A percentile compares a stretch with the other conserved stretches of the same genome.
Evolutionary conservation across 2,888 invertebrate genomes (phyloP).

Genomic region (Lacanobia oleracea): DNA sequence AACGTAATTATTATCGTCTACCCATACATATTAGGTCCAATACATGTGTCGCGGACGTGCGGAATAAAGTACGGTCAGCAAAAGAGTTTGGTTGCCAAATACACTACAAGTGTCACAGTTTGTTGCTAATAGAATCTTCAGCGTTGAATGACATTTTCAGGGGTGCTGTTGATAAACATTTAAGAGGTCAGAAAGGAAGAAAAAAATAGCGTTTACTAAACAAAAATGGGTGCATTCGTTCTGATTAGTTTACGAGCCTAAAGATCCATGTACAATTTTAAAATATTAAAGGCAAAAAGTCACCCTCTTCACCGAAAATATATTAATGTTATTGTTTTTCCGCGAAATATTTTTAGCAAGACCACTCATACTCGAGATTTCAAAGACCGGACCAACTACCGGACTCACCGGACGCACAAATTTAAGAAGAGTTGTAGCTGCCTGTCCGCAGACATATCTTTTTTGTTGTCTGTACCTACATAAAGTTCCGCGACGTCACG

Average conservation of each 20-base stretch:
- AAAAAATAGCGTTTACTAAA: neutral
- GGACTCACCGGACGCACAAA: neutral
- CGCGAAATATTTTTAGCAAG: neutral
- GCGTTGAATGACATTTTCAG: neutral
- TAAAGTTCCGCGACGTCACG: constrained; percentile 62
- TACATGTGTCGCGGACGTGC: constrained; percentile 56
- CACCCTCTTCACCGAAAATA: neutral
- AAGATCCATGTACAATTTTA: neutral
- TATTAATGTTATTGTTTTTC: neutral
- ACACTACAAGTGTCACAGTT: neutral
- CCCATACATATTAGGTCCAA: constrained; percentile 19
- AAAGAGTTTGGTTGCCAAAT: neutral
- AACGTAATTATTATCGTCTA: constrained; percentile 34
- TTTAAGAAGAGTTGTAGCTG: constrained; percentile 7
- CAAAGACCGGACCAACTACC: neutral
- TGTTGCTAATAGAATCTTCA: neutral
- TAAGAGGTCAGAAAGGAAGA: too few relatives aligned
- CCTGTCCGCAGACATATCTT: constrained; percentile 1
- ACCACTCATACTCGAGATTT: neutral
- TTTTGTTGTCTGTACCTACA: constrained; percentile 52
- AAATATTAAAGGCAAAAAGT: neutral
- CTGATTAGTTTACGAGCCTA: neutral
- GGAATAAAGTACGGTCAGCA: constrained; percentile 21
- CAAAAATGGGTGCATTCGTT: neutral
- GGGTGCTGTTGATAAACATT: neutral